Evolutionary conservation across 2,888 invertebrate species (phyloP).

Genomic region (Cataglyphis rosenhaueri): DNA sequence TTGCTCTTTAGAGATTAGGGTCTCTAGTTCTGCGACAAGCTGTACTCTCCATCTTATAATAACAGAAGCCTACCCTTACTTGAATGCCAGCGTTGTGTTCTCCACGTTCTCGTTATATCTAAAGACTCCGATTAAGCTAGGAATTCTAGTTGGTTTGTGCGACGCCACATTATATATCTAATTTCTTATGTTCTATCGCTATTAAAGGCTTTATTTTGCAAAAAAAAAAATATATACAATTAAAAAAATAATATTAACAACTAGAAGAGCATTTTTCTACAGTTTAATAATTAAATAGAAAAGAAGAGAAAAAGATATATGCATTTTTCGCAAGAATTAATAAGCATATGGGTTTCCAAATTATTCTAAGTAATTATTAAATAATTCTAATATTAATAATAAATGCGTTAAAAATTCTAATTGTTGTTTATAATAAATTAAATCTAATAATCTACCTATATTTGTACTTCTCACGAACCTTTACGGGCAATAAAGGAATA

Average conservation of each 20-base stretch:
- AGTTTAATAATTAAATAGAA: not conserved
- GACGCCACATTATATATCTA: not conserved
- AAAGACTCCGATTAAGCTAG: conserved; percentile 29
- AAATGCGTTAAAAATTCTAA: not conserved
- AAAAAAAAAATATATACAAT: not conserved
- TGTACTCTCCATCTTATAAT: conserved; percentile 81
- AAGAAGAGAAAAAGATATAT: not conserved
- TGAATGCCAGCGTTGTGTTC: conserved; percentile 60
- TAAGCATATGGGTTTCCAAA: not conserved
- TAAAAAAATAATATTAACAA: not conserved
- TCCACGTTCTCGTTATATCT: conserved; percentile 44
- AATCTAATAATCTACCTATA: not conserved
- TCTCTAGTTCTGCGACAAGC: conserved; percentile 80
- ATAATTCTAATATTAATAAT: not conserved
- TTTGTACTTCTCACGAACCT: not conserved
- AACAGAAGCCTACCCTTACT: conserved; percentile 78
- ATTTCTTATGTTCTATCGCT: not conserved
- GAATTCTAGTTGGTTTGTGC: conserved; percentile 28
- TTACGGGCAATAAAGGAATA: conserved; percentile 7
- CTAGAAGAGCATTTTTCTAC: not conserved
- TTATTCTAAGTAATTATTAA: not conserved
- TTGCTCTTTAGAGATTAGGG: conserved; percentile 85
- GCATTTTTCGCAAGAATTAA: not conserved
- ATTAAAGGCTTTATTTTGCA: not conserved
- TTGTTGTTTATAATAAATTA: not conserved